Evolutionary conservation across 2,113 vertebrate species (phyloP).

Genomic region (Harpagus bidentatus): DNA sequence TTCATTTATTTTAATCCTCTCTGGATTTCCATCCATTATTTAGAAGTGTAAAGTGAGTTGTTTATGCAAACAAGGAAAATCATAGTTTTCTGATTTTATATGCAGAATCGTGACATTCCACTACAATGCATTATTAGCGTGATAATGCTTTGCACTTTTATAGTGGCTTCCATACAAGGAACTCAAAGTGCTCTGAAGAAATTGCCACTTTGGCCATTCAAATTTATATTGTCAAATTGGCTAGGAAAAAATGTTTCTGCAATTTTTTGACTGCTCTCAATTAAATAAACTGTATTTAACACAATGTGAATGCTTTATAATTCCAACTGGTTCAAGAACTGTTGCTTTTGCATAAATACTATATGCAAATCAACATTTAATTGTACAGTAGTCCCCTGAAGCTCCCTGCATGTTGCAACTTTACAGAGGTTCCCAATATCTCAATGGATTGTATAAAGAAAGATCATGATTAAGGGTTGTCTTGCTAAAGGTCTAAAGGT

Average conservation of each 20-base stretch:
- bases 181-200: neutral
- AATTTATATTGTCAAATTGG: neutral
- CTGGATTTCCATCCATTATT: neutral
- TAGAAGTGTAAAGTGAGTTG: neutral
- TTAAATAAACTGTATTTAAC: neutral
- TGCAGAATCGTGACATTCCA: neutral
- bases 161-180: neutral
- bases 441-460: neutral
- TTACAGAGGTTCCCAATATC: neutral
- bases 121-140: neutral
- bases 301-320: neutral
- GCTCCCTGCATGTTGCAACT: neutral
- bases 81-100: neutral
- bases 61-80: neutral
- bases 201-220: neutral
- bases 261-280: neutral
- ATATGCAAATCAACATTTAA: neutral
- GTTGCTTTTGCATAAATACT: neutral
- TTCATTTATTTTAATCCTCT: conserved; percentile 3
- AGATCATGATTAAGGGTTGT: neutral
- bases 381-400: neutral
- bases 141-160: neutral
- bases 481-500: neutral
- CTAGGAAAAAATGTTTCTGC: neutral
- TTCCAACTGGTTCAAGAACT: neutral